These are phyloP conservation scores for Apamea sordens DNA, from an alignment of 2,888 invertebrate genomes.

Conservation along the genomic window DNA sequence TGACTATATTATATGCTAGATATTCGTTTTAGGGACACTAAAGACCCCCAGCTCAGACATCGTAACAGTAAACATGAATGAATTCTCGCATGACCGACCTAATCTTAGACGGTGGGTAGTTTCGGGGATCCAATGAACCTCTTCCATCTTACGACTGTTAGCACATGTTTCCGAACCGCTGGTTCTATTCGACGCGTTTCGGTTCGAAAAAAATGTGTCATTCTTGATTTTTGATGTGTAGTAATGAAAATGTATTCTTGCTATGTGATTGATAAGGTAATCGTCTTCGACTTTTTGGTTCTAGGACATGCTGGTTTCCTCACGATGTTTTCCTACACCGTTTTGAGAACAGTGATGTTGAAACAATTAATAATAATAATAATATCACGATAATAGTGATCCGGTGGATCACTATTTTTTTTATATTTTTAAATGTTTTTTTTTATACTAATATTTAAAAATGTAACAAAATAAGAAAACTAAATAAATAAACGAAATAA, in stretches of 20 bases:
- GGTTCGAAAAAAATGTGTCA: slow-evolving; percentile 31
- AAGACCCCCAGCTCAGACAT: slow-evolving; percentile 22
- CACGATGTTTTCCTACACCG: background rate
- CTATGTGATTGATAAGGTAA: background rate
- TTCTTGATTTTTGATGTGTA: slow-evolving; percentile 35
- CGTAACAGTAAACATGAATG: slow-evolving; percentile 27
- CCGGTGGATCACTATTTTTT: too few species aligned
- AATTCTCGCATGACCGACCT: slow-evolving; percentile 41
- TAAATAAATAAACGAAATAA: too few species aligned
- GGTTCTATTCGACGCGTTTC: slow-evolving; percentile 9
- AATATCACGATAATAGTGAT: too few species aligned
- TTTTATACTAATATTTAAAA: too few species aligned
- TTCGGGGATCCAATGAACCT: slow-evolving; percentile 40
- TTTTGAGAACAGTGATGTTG: too few species aligned
- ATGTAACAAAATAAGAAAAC: too few species aligned
- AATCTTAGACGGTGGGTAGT: slow-evolving; percentile 27
- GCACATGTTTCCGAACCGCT: slow-evolving; percentile 50
- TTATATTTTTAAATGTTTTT: too few species aligned
- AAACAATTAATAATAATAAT: too few species aligned
- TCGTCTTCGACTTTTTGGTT: background rate
- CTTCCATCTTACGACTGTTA: slow-evolving; percentile 16
- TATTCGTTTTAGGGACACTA: background rate
- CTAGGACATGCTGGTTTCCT: background rate
- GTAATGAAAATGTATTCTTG: background rate
- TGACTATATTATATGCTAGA: background rate